Evolutionary conservation across 1,140 invertebrate species (phyloP).

Genomic region (Nymphalis io): DNA sequence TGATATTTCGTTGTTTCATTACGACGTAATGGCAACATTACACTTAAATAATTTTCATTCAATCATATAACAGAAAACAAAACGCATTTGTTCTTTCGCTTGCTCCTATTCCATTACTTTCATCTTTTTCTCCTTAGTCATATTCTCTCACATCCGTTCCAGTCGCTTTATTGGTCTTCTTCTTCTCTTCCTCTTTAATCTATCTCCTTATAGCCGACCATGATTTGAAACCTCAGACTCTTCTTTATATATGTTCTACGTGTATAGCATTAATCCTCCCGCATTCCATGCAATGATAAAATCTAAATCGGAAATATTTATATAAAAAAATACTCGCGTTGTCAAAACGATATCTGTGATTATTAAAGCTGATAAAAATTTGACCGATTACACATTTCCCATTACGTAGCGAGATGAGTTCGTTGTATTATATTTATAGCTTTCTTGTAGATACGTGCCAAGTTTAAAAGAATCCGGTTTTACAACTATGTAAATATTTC

Average conservation of each 20-base stretch:
- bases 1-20: slow-evolving; percentile 24
- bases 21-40: not conserved
- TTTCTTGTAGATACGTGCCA: slow-evolving; percentile 16
- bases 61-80: not conserved
- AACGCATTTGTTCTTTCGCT: not conserved
- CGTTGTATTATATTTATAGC: slow-evolving; percentile 10
- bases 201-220: too few species aligned
- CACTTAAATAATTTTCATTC: not conserved
- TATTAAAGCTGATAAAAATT: slow-evolving; percentile 14
- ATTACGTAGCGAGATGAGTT: slow-evolving; percentile 1
- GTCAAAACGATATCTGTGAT: slow-evolving; percentile 11
- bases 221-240: too few species aligned
- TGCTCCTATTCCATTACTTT: not conserved
- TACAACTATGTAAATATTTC: slow-evolving; percentile 13
- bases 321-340: not conserved
- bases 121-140: too few species aligned
- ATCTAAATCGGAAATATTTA: not conserved
- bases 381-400: slow-evolving; percentile 15
- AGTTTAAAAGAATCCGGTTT: slow-evolving; percentile 21
- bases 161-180: too few species aligned
- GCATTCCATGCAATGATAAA: too few species aligned
- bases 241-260: too few species aligned
- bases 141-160: too few species aligned
- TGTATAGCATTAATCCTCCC: too few species aligned
- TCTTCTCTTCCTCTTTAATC: too few species aligned